Evolutionary conservation across 2,797 vertebrate species (phyloP).

Genomic region (Tokudaia tokunoshimensis): DNA sequence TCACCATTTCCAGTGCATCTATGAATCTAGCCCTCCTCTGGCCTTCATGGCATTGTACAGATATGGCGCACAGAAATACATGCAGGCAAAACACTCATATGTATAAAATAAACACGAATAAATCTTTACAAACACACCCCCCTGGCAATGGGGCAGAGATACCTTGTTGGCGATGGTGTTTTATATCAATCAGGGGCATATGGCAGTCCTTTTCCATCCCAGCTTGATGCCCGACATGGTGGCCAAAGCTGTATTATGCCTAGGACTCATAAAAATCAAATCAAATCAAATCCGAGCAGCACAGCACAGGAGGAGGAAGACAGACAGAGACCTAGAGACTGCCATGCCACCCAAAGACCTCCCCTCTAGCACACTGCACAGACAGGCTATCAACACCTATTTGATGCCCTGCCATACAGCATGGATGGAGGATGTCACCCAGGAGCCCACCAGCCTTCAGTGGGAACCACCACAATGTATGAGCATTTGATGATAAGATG

Average conservation of each 20-base stretch:
- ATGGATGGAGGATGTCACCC: background rate
- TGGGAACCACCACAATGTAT: background rate
- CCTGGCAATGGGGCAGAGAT: background rate
- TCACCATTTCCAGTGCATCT: background rate
- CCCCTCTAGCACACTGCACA: background rate
- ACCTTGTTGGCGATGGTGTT: background rate
- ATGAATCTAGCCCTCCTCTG: background rate
- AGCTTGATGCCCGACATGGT: background rate
- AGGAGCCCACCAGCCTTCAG: background rate
- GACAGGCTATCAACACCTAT: background rate
- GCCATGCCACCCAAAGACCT: background rate
- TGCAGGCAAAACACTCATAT: background rate
- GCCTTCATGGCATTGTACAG: background rate
- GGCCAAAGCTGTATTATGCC: background rate
- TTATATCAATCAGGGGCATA: background rate
- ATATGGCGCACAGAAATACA: background rate
- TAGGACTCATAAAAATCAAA: background rate
- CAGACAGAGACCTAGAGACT: background rate
- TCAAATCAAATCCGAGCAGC: background rate
- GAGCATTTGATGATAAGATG: background rate
- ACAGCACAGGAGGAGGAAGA: background rate
- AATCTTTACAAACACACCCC: background rate
- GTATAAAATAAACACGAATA: background rate
- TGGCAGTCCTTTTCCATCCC: background rate
- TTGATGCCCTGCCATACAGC: background rate